Evolutionary conservation across 2,797 vertebrate species (phyloP).

Genomic region (Parambassis ranga): DNA sequence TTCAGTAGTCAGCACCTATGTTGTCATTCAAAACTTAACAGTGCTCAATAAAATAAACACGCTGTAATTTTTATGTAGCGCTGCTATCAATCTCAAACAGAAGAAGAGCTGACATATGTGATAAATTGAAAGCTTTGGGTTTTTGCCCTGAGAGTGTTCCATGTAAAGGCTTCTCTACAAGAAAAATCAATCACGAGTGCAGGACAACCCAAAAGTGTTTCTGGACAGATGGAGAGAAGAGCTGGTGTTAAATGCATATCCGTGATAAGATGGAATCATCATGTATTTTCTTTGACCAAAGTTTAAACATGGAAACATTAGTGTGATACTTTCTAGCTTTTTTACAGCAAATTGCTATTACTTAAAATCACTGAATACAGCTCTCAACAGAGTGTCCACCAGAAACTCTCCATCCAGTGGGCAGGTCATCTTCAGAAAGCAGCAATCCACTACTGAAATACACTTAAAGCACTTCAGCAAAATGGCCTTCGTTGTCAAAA

Average conservation of each 20-base stretch:
- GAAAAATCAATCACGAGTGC: slow-evolving; percentile 47
- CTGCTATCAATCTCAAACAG: slow-evolving; percentile 22
- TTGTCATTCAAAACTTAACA: slow-evolving; percentile 33
- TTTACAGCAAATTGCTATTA: neutral
- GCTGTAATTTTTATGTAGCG: slow-evolving; percentile 15
- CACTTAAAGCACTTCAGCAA: slow-evolving; percentile 33
- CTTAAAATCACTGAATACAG: neutral
- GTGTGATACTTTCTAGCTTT: neutral
- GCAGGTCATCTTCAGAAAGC: slow-evolving; percentile 33
- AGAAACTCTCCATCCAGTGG: neutral
- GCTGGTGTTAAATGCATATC: slow-evolving; percentile 16
- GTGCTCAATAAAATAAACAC: slow-evolving; percentile 21
- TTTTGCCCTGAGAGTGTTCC: slow-evolving; percentile 27
- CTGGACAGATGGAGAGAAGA: slow-evolving; percentile 37
- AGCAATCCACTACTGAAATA: slow-evolving; percentile 30
- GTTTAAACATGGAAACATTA: neutral
- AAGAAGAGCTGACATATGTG: slow-evolving; percentile 26
- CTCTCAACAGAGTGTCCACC: neutral
- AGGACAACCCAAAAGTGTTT: slow-evolving; percentile 41
- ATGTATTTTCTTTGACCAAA: slow-evolving; percentile 7
- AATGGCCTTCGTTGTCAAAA: slow-evolving; percentile 61
- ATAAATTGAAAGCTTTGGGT: slow-evolving; percentile 33
- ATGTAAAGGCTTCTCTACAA: slow-evolving; percentile 21
- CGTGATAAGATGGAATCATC: slow-evolving; percentile 14
- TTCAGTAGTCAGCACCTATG: slow-evolving; percentile 1